These are phyloP conservation scores for Bradypodion ventrale DNA, from an alignment of 2,797 vertebrate species.

Conservation along the genomic window DNA sequence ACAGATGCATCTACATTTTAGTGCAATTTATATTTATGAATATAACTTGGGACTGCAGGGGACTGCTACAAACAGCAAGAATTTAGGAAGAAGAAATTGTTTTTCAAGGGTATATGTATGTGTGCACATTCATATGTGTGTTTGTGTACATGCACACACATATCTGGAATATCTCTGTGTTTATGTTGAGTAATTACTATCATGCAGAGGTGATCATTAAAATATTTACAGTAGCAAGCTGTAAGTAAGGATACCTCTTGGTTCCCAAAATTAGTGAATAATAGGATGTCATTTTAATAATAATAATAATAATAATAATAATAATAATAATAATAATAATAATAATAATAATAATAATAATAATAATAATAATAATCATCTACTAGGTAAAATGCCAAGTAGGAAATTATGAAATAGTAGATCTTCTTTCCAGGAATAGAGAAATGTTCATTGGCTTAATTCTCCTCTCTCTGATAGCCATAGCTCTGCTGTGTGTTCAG, in stretches of 20 bases:
- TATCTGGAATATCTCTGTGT: background rate
- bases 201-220: slow-evolving; percentile 17
- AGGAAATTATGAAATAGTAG: slow-evolving; percentile 50
- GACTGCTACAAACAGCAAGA: slow-evolving; percentile 8
- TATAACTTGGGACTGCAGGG: slow-evolving; percentile 14
- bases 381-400: slow-evolving; percentile 41
- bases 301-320: slow-evolving; percentile 62
- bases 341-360: slow-evolving; percentile 58
- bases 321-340: slow-evolving; percentile 50
- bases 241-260: slow-evolving; percentile 18
- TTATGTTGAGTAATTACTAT: slow-evolving; percentile 36
- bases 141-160: slow-evolving; percentile 13
- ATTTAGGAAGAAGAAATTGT: background rate
- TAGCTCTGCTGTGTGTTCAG: slow-evolving; percentile 76
- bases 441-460: slow-evolving; percentile 73
- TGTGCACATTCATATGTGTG: background rate
- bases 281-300: slow-evolving; percentile 20
- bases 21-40: slow-evolving; percentile 32
- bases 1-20: slow-evolving; percentile 41
- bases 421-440: slow-evolving; percentile 65
- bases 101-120: background rate
- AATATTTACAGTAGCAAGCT: slow-evolving; percentile 17
- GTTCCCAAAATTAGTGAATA: slow-evolving; percentile 27
- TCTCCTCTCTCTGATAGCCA: slow-evolving; percentile 70
- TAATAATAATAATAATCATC: slow-evolving; percentile 54